Evolutionary conservation across 2,113 vertebrate genomes (phyloP), one percentile per base, ranked within the genome.

Genomic region (Porphyrio hochstetteri): DNA sequence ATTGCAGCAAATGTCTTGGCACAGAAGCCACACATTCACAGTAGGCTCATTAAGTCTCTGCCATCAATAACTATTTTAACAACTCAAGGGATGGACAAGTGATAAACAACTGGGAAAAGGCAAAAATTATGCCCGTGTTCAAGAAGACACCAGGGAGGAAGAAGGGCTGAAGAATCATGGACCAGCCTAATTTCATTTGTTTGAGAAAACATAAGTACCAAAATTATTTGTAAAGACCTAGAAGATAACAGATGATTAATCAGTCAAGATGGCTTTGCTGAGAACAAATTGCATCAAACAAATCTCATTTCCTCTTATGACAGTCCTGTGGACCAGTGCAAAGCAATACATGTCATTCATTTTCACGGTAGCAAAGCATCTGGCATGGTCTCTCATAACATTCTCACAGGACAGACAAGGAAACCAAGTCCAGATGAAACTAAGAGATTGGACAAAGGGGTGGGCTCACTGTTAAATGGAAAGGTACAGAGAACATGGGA

Each of bases 231-330:
- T 57, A 64, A 91, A 38, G 52, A 71, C 65, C 29, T 52, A 78
- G 63, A 82, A 91, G 93, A 96, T 95, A 96, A 92, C 42, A 69
- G 56, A 71, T 95, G 81, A 97, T 95, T 95, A 95, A 95, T 76
- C 69, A 92, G 81, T 75, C 88, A 86, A 64, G 86, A 91, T 56
- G 69, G 80, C 75, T 95, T 87, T 91, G 64, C 61, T 75, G 89
- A 92, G 61, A 95, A 93, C 57, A 95, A 89, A 95, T 92, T 59
- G 86, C 81, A 52, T 31, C 42, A 70, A 90, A 80, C 81, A 95
- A 93, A 95, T 92, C 92, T 97, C 83, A 97, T 97, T 96, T 97
- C 95, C 95, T 93, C n/a, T 81, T 75, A 48, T 9, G 69, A 75
- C 42, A 81, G 85, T 71, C 55, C 75, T 92, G 75, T 53, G 55